phyloP scores from a whole-genome alignment of 1,140 invertebrate genomes.

The Leptopilina clavipes region DNA sequence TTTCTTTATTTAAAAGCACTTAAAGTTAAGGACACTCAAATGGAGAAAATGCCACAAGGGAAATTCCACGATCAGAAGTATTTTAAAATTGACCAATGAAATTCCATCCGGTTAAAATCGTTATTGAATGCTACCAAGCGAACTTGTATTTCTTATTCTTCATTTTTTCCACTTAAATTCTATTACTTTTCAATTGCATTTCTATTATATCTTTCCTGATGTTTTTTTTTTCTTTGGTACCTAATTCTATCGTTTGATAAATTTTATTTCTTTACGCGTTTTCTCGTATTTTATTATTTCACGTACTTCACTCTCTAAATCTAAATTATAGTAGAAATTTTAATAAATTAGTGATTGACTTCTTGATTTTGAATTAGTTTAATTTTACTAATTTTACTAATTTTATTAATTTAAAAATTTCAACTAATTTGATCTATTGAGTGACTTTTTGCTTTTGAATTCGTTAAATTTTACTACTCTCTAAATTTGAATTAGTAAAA shows the following conservation, averaged over 20 bases:
- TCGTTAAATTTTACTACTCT: too few relatives aligned
- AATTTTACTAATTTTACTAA: too few relatives aligned
- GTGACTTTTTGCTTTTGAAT: too few relatives aligned
- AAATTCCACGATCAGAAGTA: conserved; percentile 30
- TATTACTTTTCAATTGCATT: background rate
- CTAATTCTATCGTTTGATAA: background rate
- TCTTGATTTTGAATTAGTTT: too few relatives aligned
- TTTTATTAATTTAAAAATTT: too few relatives aligned
- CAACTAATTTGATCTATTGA: too few relatives aligned
- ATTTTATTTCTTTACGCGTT: background rate
- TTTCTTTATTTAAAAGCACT: conserved; percentile 34
- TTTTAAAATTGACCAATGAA: conserved; percentile 31
- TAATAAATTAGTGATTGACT: too few relatives aligned
- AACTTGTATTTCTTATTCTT: conserved; percentile 1
- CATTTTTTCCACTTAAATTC: conserved; percentile 14
- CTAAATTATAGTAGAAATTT: too few relatives aligned
- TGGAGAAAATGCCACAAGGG: background rate
- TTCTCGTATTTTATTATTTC: background rate
- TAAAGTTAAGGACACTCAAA: conserved; percentile 14
- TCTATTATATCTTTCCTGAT: background rate
- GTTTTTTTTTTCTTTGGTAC: background rate
- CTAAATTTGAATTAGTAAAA: too few relatives aligned
- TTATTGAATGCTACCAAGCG: background rate
- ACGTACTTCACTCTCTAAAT: too few relatives aligned
- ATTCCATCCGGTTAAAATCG: conserved; percentile 8